Evolutionary conservation across 1,140 invertebrate genomes (phyloP), one percentile per base, ranked within the genome.

Genomic region (Drosophila teissieri): DNA sequence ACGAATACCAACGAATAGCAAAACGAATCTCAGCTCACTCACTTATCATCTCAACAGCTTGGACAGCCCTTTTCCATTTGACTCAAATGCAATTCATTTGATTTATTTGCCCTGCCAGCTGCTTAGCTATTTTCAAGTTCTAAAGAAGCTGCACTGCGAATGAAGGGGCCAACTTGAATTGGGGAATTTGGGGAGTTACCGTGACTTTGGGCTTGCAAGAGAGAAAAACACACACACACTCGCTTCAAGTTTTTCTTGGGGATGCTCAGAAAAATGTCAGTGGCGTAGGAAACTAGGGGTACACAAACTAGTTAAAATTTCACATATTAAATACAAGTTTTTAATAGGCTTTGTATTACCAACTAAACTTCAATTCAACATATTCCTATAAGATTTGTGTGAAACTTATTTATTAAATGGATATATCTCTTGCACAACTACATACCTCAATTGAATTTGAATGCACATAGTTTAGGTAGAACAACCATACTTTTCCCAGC

Each of bases 41-140:
- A 64, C 42, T 60, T 64, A 58, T 45, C 65, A 70, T 53, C 53
- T 55, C 44, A 53, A 46, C 53, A 42, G 54, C 15, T 42, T 17
- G 15, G 54, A 62, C 48, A 48, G 31, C 42, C 40, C 19, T 19
- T 57, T 46, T 37, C 62, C 53, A 40, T 42, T 62, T 54, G 58
- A 53, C 19, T n/a, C 51, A 19, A 70, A 53, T 70, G 64, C 40
- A 64, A 70, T 56, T 57, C 34, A 67, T 73, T 80, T 81, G 61
- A 80, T 81, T 81, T 80, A 80, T 81, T 49, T 65, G 15, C 31
- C 19, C n/a, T 37, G 48, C 51, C 65, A 76, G 57, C 68, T 78
- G 77, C 62, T 69, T 39, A 60, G 56, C 52, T 53, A 24, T 22
- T 46, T 58, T 45, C 42, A 31, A 64, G 40, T 37, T 69, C 52